Base-by-base conservation (phyloP, 2,797 vertebrate genomes). In the Apodemus agrarius region DNA sequence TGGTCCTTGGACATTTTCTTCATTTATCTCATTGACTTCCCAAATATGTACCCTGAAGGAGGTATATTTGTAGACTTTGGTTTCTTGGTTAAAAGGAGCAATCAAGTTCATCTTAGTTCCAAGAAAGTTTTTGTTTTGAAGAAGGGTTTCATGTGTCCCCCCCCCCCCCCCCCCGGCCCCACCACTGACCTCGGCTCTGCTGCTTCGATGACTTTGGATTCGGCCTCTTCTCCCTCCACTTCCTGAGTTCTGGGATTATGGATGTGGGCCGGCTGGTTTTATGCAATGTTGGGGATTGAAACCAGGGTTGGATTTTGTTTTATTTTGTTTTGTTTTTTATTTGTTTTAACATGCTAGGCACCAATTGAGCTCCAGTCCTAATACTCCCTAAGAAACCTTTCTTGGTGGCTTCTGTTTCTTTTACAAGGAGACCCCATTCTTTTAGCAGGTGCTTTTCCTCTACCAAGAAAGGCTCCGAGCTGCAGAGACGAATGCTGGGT, bases 1-100 rank as follows among this genome's bases (percentile, higher is more conserved):
- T 54, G 91, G 54, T 76, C 83, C n/a, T 95, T 31, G 91, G 59
- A 83, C 49, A 92, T 24, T 95, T 94, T 93, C 90, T 95, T 93
- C 67, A 94, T 72, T 90, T 90, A 80, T 89, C 92, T 97, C 78
- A 59, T 24, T 91, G 79, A 91, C 79, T 96, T 96, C 95, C 89
- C 85, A 92, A 89, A 91, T 87, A 90, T 37, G 67, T 89, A 89
- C 63, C 52, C 31, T 61, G 78, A 74, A 89, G 59, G 37, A 61
- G 40, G 59, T 97, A 89, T 91, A n/a, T 94, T 90, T 76, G 31
- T 76, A 94, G 78, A 86, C 29, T 4, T 81, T 46, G 80, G 63
- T 52, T 90, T 37, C 24, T 92, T 86, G 88, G 37, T 74, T 89
- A 95, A 85, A 85, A 54, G 78, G 31, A 54, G 12, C 67, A 91